These are phyloP conservation scores for Pardosa pseudoannulata DNA, from an alignment of 2,888 invertebrate species.

Conservation along the genomic window DNA sequence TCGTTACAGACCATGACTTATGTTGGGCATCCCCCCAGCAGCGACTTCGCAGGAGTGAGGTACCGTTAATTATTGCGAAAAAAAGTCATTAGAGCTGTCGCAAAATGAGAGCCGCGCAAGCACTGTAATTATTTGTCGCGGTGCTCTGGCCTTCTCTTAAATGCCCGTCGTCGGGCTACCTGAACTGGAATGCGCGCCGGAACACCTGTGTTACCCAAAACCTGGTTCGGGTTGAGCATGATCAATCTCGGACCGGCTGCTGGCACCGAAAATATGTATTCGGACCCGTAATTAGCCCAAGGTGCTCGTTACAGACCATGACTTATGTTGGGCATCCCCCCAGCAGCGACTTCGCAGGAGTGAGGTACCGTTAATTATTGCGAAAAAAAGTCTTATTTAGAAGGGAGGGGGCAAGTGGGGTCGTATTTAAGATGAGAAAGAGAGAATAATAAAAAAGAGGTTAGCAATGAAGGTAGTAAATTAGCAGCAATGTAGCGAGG, in stretches of 20 bases:
- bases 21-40: constrained; percentile 24
- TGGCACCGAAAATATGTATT: not conserved
- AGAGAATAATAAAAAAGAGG: too few relatives aligned
- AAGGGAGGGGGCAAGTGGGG: too few relatives aligned
- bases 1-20: constrained; percentile 64
- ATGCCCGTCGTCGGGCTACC: constrained; percentile 48
- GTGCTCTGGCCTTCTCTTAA: constrained; percentile 17
- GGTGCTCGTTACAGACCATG: constrained; percentile 61
- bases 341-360: not conserved
- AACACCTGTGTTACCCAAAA: constrained; percentile 71
- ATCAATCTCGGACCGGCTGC: constrained; percentile 57
- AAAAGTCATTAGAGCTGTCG: constrained; percentile 63
- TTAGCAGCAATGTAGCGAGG: too few relatives aligned
- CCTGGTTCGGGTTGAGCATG: constrained; percentile 68
- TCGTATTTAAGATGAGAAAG: too few relatives aligned
- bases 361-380: constrained; percentile 2
- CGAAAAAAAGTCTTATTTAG: too few relatives aligned
- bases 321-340: constrained; percentile 50
- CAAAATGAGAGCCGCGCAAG: constrained; percentile 47
- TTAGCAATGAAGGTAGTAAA: too few relatives aligned
- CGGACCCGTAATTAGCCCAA: constrained; percentile 62
- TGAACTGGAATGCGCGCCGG: constrained; percentile 59
- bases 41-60: constrained; percentile 18
- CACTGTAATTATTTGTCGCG: constrained; percentile 71
- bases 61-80: constrained; percentile 58